Percentiles rank a stretch among this genome's conserved stretches.
phyloP scores from a whole-genome alignment of 2,888 invertebrate species.

The Parnassius mnemosyne region DNA sequence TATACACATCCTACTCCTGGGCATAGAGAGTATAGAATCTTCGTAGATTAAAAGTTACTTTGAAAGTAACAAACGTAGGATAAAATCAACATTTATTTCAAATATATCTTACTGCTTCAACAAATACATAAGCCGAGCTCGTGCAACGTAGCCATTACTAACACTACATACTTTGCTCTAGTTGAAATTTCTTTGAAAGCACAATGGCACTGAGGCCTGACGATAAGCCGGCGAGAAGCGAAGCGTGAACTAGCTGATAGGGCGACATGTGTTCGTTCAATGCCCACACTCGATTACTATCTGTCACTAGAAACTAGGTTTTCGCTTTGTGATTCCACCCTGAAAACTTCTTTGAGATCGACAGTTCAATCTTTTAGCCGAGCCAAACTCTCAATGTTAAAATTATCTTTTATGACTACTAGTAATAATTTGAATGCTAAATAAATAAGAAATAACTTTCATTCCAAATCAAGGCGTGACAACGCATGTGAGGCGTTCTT shows the following conservation, averaged over 20 bases:
- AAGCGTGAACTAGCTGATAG: conserved; percentile 10
- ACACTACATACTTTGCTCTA: neutral
- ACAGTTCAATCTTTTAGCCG: conserved; percentile 17
- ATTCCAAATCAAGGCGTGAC: no score
- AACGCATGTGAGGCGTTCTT: no score
- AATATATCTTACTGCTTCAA: no score
- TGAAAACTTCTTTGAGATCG: conserved; percentile 14
- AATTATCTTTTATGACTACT: conserved; percentile 8
- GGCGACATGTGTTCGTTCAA: conserved; percentile 5
- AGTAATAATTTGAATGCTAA: neutral
- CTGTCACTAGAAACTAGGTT: conserved; percentile 18
- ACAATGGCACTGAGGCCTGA: neutral
- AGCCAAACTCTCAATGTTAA: conserved; percentile 1
- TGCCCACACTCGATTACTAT: conserved; percentile 19
- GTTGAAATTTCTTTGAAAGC: neutral
- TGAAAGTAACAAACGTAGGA: no score
- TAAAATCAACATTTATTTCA: no score
- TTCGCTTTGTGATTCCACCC: conserved; percentile 7
- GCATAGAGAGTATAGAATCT: no score
- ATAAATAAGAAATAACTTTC: no score
- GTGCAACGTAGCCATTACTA: neutral
- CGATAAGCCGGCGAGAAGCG: conserved; percentile 1
- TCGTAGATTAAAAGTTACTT: no score
- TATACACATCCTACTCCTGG: no score
- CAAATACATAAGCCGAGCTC: no score